Evolutionary conservation across 2,888 invertebrate genomes (phyloP).

Genomic region (Pterostichus niger): DNA sequence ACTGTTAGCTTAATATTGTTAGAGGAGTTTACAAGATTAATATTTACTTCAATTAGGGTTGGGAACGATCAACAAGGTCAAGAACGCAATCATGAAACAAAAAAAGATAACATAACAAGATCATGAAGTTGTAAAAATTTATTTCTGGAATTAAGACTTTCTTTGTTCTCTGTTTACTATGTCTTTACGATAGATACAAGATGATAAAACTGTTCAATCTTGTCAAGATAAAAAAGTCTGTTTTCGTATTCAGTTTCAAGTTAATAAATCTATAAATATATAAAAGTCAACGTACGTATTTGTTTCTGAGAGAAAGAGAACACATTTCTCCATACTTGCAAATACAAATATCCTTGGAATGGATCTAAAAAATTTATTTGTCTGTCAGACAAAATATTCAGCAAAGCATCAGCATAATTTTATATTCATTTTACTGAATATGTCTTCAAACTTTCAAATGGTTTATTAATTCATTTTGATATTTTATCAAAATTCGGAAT

Average conservation of each 20-base stretch:
- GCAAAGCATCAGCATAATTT: too few species aligned
- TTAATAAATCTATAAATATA: slow-evolving; percentile 32
- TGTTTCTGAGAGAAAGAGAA: background rate
- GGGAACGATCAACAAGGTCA: slow-evolving; percentile 33
- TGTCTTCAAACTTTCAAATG: too few species aligned
- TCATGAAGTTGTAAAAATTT: slow-evolving; percentile 18
- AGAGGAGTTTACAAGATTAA: slow-evolving; percentile 35
- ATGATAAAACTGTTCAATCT: slow-evolving; percentile 17
- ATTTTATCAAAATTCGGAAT: too few species aligned
- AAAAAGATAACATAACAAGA: slow-evolving; percentile 15
- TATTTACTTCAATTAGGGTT: slow-evolving; percentile 25
- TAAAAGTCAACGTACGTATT: slow-evolving; percentile 4
- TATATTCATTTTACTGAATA: too few species aligned
- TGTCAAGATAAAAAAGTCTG: slow-evolving; percentile 28
- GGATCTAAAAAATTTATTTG: slow-evolving; percentile 2
- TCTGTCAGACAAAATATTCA: background rate
- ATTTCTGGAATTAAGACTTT: background rate
- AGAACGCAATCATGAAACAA: background rate
- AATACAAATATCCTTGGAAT: background rate
- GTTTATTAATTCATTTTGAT: too few species aligned
- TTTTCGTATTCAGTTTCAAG: slow-evolving; percentile 7
- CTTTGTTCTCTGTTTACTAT: slow-evolving; percentile 13
- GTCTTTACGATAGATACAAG: slow-evolving; percentile 5
- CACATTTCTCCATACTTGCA: slow-evolving; percentile 12
- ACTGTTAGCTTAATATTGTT: slow-evolving; percentile 35